Evolutionary conservation across 2,888 invertebrate species (phyloP).

Genomic region (Lacanobia wlatinum): DNA sequence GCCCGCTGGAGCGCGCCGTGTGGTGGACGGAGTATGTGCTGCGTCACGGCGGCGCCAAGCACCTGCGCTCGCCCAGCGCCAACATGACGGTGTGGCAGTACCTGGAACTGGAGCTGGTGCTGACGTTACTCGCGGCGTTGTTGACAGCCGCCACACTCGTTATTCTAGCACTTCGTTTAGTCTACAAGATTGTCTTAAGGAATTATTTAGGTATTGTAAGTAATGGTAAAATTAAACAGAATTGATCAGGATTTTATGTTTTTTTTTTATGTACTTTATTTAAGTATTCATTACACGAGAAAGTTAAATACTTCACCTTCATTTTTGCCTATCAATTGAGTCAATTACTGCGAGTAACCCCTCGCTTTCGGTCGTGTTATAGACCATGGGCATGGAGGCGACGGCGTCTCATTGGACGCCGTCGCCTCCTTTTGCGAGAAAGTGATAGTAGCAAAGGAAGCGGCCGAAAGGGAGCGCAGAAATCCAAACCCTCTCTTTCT

Average conservation of each 20-base stretch:
- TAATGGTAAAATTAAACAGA: slow-evolving; percentile 54
- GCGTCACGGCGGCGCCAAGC: slow-evolving; percentile 79
- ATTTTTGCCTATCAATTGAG: no score
- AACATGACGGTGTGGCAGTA: slow-evolving; percentile 69
- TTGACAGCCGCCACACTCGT: slow-evolving; percentile 4
- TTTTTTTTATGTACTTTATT: no score
- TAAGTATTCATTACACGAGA: no score
- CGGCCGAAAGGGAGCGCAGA: no score
- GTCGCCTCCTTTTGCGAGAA: no score
- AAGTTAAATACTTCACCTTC: no score
- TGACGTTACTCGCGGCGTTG: slow-evolving; percentile 21
- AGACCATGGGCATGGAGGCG: no score
- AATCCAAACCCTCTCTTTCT: no score
- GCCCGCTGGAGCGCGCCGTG: slow-evolving; percentile 75
- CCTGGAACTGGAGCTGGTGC: slow-evolving; percentile 67
- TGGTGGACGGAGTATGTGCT: slow-evolving; percentile 81
- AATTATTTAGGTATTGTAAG: background rate
- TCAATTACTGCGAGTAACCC: no score
- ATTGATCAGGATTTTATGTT: slow-evolving; percentile 73
- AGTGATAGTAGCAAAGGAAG: no score
- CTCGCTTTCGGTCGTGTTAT: no score
- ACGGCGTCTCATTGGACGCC: no score
- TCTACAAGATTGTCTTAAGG: slow-evolving; percentile 3
- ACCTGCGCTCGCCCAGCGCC: slow-evolving; percentile 77
- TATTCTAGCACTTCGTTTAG: slow-evolving; percentile 1